Conservation (phyloP, 2,113 vertebrate species). For the Beaufortia kweichowensis region DNA sequence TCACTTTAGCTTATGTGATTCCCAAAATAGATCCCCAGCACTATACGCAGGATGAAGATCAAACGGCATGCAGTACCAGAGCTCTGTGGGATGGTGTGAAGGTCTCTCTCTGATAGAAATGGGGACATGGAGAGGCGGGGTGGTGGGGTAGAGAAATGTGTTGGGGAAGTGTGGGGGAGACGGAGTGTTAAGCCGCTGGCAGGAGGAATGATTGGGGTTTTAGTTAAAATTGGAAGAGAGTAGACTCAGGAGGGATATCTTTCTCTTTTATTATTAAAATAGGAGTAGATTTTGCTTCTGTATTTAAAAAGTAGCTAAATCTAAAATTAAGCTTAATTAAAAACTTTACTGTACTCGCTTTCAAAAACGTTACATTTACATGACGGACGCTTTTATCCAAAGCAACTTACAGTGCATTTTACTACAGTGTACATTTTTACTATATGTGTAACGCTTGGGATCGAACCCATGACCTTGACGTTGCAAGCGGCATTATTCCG, state of each 20-base stretch:
- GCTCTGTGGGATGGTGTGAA: conserved; percentile 16
- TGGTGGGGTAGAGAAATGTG: conserved; percentile 4
- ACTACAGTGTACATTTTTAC: too few relatives aligned
- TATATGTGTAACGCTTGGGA: too few relatives aligned
- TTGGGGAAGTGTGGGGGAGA: conserved; percentile 26
- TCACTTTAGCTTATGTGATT: conserved; percentile 46
- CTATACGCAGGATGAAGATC: conserved; percentile 63
- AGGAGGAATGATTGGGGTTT: conserved; percentile 56
- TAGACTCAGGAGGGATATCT: conserved; percentile 39
- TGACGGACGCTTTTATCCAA: too few relatives aligned
- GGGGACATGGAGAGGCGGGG: conserved; percentile 34
- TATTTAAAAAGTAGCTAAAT: conserved; percentile 32
- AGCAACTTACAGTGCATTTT: too few relatives aligned
- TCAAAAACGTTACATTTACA: neutral
- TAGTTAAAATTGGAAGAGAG: conserved; percentile 61
- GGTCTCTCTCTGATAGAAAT: conserved; percentile 41
- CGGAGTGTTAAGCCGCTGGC: conserved; percentile 52
- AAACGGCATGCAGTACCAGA: conserved; percentile 56
- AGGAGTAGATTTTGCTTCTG: conserved; percentile 26
- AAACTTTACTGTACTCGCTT: neutral
- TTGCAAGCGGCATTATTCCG: too few relatives aligned
- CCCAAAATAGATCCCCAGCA: conserved; percentile 58
- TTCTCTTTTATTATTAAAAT: conserved; percentile 43
- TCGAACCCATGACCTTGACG: too few relatives aligned
- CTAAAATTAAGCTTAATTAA: conserved; percentile 46